A percentile compares a stretch with the other conserved stretches of the same genome.
Evolutionary conservation across 1,140 invertebrate genomes (phyloP).

Genomic region (Bemisia tabaci): DNA sequence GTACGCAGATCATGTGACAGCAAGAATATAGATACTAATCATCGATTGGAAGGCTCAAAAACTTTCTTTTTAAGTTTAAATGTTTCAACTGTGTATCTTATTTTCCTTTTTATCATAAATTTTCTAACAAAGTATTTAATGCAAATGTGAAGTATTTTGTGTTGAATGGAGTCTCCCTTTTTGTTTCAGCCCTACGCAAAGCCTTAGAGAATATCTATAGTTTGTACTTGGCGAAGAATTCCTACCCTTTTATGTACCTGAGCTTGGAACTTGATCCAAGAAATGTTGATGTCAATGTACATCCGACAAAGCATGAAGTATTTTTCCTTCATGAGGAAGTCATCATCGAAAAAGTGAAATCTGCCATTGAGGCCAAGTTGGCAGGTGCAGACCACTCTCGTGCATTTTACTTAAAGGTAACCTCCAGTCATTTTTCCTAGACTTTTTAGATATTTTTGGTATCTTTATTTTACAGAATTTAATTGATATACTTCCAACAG

Average conservation of each 20-base stretch:
- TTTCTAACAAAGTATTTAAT: neutral
- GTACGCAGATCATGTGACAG: too few relatives aligned
- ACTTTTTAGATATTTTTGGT: too few relatives aligned
- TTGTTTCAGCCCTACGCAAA: slow-evolving; percentile 51
- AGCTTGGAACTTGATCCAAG: slow-evolving; percentile 72
- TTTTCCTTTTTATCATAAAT: too few relatives aligned
- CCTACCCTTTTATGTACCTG: slow-evolving; percentile 82
- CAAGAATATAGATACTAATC: too few relatives aligned
- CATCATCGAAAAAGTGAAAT: slow-evolving; percentile 71
- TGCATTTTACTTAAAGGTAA: slow-evolving; percentile 81
- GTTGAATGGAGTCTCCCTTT: neutral
- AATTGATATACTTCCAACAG: too few relatives aligned
- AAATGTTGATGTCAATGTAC: slow-evolving; percentile 93
- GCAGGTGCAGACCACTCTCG: slow-evolving; percentile 66
- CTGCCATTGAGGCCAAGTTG: slow-evolving; percentile 60
- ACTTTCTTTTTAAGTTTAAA: too few relatives aligned
- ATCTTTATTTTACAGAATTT: too few relatives aligned
- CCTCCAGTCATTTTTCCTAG: too few relatives aligned
- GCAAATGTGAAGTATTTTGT: too few relatives aligned
- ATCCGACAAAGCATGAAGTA: slow-evolving; percentile 92
- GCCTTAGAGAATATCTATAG: slow-evolving; percentile 74
- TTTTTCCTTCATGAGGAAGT: slow-evolving; percentile 85
- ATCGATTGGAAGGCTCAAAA: too few relatives aligned
- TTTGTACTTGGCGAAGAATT: slow-evolving; percentile 75
- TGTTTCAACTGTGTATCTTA: too few relatives aligned